phyloP scores from a whole-genome alignment of 2,888 invertebrate species.

The Tetragonula carbonaria region DNA sequence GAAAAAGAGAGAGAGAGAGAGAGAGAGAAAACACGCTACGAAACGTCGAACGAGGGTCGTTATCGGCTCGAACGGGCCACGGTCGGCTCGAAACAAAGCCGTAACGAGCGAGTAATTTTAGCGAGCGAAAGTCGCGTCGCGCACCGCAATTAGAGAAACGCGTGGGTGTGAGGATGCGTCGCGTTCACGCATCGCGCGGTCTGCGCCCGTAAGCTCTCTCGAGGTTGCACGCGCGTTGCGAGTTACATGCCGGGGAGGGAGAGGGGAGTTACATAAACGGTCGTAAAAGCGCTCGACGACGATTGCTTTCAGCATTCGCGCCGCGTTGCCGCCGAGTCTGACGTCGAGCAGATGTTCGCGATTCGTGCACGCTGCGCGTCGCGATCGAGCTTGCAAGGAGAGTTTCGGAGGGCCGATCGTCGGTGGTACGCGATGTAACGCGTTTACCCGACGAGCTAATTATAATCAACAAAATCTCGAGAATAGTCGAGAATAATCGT shows the following conservation, averaged over 20 bases:
- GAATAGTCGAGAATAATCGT: constrained; percentile 36
- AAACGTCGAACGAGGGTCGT: constrained; percentile 20
- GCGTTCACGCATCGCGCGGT: constrained; percentile 50
- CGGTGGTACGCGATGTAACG: neutral
- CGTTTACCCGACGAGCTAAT: constrained; percentile 53
- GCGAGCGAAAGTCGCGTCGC: constrained; percentile 41
- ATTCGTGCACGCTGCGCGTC: neutral
- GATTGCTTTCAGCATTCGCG: constrained; percentile 34
- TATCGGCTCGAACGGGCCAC: constrained; percentile 10
- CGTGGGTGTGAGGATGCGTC: constrained; percentile 48
- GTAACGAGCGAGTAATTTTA: constrained; percentile 42
- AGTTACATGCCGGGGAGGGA: too few relatives aligned
- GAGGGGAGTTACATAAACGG: constrained; percentile 57
- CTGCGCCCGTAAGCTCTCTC: constrained; percentile 40
- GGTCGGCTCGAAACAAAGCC: neutral
- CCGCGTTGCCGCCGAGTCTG: constrained; percentile 3
- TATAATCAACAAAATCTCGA: constrained; percentile 42
- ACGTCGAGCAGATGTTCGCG: constrained; percentile 51
- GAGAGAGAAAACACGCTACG: neutral
- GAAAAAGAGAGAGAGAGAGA: neutral
- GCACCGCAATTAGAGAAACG: constrained; percentile 54
- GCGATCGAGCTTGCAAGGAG: neutral
- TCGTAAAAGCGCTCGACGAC: constrained; percentile 47
- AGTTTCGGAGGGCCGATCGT: constrained; percentile 4
- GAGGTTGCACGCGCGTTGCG: constrained; percentile 43